phyloP scores from a whole-genome alignment of 2,797 vertebrate genomes.

The Sebastes trivittatus region DNA sequence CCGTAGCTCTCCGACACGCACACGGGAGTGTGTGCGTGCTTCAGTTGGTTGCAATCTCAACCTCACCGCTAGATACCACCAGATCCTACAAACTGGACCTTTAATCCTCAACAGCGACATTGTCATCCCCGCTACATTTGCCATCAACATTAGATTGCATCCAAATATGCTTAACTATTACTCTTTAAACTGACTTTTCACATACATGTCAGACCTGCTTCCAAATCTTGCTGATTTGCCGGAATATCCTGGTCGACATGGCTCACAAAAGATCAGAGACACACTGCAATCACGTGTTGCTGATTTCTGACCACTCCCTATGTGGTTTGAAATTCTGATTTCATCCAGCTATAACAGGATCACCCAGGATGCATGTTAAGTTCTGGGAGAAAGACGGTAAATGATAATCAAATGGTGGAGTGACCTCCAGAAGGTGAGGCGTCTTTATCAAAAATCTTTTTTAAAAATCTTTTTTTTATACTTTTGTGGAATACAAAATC shows the following conservation, averaged over 20 bases:
- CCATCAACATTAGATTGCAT: neutral
- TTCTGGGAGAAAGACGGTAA: neutral
- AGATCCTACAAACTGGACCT: too few relatives aligned
- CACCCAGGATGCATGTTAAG: neutral
- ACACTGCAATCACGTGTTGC: neutral
- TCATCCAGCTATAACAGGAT: neutral
- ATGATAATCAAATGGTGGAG: neutral
- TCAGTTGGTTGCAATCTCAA: too few relatives aligned
- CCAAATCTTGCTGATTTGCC: neutral
- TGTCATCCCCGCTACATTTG: neutral
- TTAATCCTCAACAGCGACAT: neutral
- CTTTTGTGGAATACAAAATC: neutral
- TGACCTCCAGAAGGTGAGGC: neutral
- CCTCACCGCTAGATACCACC: too few relatives aligned
- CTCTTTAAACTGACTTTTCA: neutral
- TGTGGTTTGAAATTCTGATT: neutral
- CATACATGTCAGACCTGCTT: neutral
- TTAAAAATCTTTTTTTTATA: neutral
- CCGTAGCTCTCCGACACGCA: rapidly evolving
- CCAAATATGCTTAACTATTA: neutral
- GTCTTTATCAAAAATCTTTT: neutral
- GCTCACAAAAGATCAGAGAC: neutral
- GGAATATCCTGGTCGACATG: neutral
- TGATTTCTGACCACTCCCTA: neutral
- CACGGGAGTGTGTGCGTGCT: too few relatives aligned